Percentiles rank a stretch among this genome's conserved stretches.
Evolutionary conservation across 2,888 invertebrate species (phyloP).

Genomic region (Pteria penguin): DNA sequence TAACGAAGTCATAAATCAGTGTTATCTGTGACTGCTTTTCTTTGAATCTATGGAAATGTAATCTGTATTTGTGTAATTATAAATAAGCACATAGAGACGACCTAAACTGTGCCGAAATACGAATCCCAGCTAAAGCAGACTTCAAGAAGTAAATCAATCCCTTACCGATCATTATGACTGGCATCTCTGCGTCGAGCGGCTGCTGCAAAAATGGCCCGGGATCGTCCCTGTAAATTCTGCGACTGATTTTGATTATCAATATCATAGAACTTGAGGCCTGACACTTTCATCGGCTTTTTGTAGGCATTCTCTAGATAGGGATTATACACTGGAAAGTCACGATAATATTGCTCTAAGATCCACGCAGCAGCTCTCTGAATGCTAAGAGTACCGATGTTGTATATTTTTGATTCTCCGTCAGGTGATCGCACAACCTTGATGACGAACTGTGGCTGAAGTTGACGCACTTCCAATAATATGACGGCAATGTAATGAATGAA

Average conservation of each 20-base stretch:
- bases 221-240: constrained; percentile 68
- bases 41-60: no score
- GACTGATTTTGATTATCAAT: constrained; percentile 86
- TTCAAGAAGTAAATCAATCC: no score
- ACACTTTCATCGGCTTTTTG: constrained; percentile 67
- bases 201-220: constrained; percentile 82
- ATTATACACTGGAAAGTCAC: constrained; percentile 97
- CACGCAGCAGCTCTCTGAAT: constrained; percentile 97
- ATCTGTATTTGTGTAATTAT: no score
- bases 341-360: constrained; percentile 95
- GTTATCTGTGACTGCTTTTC: no score
- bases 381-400: constrained; percentile 86
- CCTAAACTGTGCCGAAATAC: no score
- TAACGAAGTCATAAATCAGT: no score
- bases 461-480: constrained; percentile 94
- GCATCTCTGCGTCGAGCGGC: constrained; percentile 90
- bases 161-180: constrained; percentile 90
- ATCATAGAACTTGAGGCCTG: constrained; percentile 93
- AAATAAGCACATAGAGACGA: no score
- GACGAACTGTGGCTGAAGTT: constrained; percentile 91
- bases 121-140: no score
- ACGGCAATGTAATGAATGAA: constrained; percentile 97
- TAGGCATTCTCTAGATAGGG: constrained; percentile 85
- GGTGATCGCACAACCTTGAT: constrained; percentile 92
- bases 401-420: constrained; percentile 94